Conservation (phyloP, 2,113 vertebrate species). For the Gobio gobio region DNA sequence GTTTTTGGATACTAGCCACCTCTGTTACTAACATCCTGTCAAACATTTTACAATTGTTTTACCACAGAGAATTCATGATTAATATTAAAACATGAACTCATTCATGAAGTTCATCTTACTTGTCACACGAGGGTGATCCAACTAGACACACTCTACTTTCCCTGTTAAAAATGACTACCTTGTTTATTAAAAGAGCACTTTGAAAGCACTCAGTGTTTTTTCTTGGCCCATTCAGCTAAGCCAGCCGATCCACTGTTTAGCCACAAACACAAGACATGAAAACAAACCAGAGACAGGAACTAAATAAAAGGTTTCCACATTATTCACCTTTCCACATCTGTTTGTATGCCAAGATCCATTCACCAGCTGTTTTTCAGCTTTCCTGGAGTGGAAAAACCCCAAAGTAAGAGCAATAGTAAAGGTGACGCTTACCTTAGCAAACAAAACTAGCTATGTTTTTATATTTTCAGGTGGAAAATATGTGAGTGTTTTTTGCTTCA, state of each 20-base stretch:
- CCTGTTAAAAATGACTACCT: not conserved
- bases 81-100: not conserved
- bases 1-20: no score
- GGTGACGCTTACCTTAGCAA: not conserved
- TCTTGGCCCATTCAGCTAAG: no score
- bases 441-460: not conserved
- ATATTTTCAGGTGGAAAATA: not conserved
- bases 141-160: not conserved
- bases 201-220: not conserved
- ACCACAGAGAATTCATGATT: not conserved
- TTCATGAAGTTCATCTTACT: not conserved
- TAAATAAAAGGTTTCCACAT: slow-evolving; percentile 12
- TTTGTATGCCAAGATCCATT: not conserved
- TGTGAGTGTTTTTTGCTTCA: not conserved
- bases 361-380: not conserved
- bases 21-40: slow-evolving; percentile 15
- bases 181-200: not conserved
- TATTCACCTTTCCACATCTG: not conserved
- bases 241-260: not conserved
- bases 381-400: not conserved
- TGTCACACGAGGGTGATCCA: not conserved
- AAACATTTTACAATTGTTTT: not conserved
- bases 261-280: not conserved
- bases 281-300: not conserved
- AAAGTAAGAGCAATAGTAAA: not conserved